Base-by-base conservation (phyloP, 2,113 vertebrate species). In the Oreotrochilus melanogaster region DNA sequence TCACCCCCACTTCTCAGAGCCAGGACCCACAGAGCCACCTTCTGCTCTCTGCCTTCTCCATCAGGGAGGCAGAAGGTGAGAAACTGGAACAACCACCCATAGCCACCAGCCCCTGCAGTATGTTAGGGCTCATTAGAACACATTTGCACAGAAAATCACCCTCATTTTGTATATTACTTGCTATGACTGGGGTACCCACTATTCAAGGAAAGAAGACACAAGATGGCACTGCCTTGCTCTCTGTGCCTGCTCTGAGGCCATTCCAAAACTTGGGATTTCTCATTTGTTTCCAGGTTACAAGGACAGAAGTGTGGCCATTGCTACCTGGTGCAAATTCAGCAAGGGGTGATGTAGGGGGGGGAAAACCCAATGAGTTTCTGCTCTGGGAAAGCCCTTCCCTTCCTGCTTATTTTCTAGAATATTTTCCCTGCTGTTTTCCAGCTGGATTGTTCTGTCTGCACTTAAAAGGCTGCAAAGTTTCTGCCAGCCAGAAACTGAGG, bases 121-220 rank as follows among this genome's bases (percentile, higher is more conserved):
- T 1, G 0, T 0, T 11, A 43, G 39, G 43, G n/a, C 2, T 73
- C 87, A 6, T 12, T 0, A 19, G 56, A 22, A 14, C 58, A 8
- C 25, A 2, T 14, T 7, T 24, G 39, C 56, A 47, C 31, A 31
- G 60, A 10, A 43, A 74, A 16, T 10, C 39, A 30, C n/a, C 47
- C 28, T 42, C 0, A 3, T 18, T 51, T 28, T n/a, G 13, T 33
- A 33, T n/a, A 12, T 14, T 23, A 57, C 28, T 30, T 7, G 28
- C 57, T 54, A n/a, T 7, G 2, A 10, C 65, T 10, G 14, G 3
- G 33, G 10, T 0, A 18, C 2, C 18, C 9, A 7, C 6, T 25
- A 31, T 57, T 25, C 43, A 3, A 7, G 66, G 39, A 33, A 56
- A 58, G 48, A 69, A 7, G 30, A 14, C 50, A 16, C 14, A 10